Base-by-base conservation (phyloP, 2,113 vertebrate genomes). In the Osmerus eperlanus region DNA sequence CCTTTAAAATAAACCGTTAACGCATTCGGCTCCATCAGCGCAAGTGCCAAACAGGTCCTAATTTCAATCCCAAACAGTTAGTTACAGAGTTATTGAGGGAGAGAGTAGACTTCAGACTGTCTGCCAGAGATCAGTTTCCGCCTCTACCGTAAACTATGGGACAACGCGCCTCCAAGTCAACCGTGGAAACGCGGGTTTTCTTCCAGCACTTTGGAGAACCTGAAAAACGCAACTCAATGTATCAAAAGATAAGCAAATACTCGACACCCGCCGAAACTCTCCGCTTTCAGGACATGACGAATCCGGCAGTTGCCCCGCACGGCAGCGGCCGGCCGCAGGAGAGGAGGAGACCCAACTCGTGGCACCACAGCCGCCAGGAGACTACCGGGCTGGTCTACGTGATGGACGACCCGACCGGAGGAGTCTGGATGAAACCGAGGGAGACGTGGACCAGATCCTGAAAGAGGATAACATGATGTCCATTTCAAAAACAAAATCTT, bases 391-490 rank as follows among this genome's bases (percentile, higher is more conserved):
- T 92, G 63, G 89, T 91, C 69, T 93, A 91, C 54, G 88, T 92
- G 64, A 74, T 91, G 78, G 91, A 91, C 19, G 87, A 91, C 65
- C 86, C 90, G 7, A 91, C 90, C 1, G 92, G 91, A 1, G 92
- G 92, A 14, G 90, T 92, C 61, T 93, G 92, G 92, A 78, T 91
- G 72, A 91, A 85, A 23, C 85, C 84, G 0, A 80, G 18, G 16
- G 85, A 88, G 41, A 84, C 76, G 68, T 81, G 78, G 79, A 84
- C 78, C 67, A 82, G 85, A 69, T 82, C 83, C 12, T 89, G 86
- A 89, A 16, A 8, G 28, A 36, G 4, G 14, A 18, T 0, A 18
- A 11, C 15, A 21, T 62, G 19, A 21, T 62, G 19, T 62, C 12
- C 6, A 32, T n/a, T 3, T 65, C 16, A 61, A 23, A 0, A 0